These are phyloP conservation scores for Lepilemur septentrionalis DNA, from an alignment of 2,797 vertebrate genomes.

Conservation along the genomic window DNA sequence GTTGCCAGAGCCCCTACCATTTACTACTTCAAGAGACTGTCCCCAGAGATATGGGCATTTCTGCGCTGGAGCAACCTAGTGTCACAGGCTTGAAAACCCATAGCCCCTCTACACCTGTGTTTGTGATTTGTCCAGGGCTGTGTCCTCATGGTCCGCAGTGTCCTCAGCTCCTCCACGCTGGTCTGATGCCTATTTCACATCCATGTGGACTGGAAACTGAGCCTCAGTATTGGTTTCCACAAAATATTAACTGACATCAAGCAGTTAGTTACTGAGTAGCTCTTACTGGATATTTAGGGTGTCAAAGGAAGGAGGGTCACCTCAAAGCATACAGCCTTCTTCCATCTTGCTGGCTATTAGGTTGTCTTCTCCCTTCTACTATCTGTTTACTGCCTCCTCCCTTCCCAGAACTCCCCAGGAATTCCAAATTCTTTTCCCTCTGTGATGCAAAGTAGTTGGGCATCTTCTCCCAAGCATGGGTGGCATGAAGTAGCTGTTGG, in stretches of 20 bases:
- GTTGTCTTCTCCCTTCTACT: not conserved
- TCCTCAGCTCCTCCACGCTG: not conserved
- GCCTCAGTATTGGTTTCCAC: not conserved
- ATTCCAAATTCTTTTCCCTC: not conserved
- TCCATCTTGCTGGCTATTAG: not conserved
- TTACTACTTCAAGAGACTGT: not conserved
- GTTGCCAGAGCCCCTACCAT: not conserved
- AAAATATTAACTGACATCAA: not conserved
- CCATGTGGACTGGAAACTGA: not conserved
- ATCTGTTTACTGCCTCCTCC: not conserved
- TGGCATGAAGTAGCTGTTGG: not conserved
- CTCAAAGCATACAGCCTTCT: not conserved
- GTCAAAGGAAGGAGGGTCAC: not conserved
- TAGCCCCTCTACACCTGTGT: no score
- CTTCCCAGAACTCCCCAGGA: not conserved
- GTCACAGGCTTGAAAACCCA: not conserved
- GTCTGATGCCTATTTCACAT: not conserved
- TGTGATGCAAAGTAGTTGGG: not conserved
- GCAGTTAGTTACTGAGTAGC: not conserved
- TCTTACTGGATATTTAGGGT: not conserved
- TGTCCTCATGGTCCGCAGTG: rapidly evolving
- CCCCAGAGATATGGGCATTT: not conserved
- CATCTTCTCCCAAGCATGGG: not conserved
- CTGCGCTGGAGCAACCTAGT: no score
- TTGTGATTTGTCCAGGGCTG: not conserved